A percentile compares a stretch with the other conserved stretches of the same genome.
phyloP scores from a whole-genome alignment of 1,140 invertebrate genomes.

The Zaprionus camerounensis region DNA sequence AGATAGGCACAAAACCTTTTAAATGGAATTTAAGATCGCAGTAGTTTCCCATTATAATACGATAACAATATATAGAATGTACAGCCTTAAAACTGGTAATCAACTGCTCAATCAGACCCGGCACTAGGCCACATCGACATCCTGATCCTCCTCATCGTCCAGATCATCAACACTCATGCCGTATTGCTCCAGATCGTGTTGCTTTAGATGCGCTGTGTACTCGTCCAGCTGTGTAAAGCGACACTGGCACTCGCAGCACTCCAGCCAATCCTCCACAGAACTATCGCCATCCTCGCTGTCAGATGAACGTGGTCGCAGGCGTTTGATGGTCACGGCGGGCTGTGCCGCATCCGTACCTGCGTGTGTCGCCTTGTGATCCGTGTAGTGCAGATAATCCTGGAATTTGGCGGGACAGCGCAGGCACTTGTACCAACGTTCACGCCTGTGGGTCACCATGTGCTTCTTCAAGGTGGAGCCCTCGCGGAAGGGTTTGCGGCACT shows the following conservation, averaged over 20 bases:
- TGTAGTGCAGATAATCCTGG: constrained; percentile 72
- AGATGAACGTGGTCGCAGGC: constrained; percentile 23
- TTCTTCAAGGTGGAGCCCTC: constrained; percentile 80
- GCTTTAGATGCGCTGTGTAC: constrained; percentile 73
- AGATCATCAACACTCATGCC: constrained; percentile 67
- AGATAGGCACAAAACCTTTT: too few species aligned
- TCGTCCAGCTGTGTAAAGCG: constrained; percentile 71
- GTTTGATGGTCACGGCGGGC: neutral
- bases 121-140: constrained; percentile 66
- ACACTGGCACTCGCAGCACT: constrained; percentile 75
- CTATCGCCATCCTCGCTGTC: constrained; percentile 66
- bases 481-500: constrained; percentile 79
- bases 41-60: constrained; percentile 3
- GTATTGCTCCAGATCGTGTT: constrained; percentile 69
- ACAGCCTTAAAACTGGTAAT: constrained; percentile 10
- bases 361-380: constrained; percentile 68
- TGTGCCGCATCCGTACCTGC: neutral
- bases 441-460: constrained; percentile 78
- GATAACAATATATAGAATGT: neutral
- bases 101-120: neutral
- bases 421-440: constrained; percentile 80
- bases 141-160: constrained; percentile 61
- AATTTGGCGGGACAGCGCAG: constrained; percentile 65
- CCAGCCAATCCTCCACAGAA: constrained; percentile 69
- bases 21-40: neutral